These are phyloP conservation scores for Cetoscarus ocellatus DNA, from an alignment of 2,797 vertebrate genomes.

Conservation along the genomic window DNA sequence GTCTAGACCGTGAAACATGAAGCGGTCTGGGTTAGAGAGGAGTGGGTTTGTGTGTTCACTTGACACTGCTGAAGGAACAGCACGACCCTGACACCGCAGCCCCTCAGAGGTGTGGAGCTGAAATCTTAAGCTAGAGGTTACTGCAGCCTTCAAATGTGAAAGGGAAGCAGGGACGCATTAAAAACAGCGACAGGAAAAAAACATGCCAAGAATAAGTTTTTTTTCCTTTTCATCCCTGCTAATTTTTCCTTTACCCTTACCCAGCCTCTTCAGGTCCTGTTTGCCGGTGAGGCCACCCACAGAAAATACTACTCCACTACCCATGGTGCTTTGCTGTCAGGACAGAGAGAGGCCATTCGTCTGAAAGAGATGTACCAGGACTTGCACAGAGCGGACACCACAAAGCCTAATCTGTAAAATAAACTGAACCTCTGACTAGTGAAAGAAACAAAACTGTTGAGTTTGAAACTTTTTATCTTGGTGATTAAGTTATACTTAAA, in stretches of 20 bases:
- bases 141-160: slow-evolving; percentile 23
- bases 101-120: slow-evolving; percentile 37
- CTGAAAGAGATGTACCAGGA: slow-evolving; percentile 97
- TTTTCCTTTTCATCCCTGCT: slow-evolving; percentile 29
- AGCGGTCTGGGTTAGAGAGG: slow-evolving; percentile 31
- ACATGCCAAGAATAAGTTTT: slow-evolving; percentile 48
- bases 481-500: slow-evolving; percentile 74
- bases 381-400: slow-evolving; percentile 89
- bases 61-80: slow-evolving; percentile 70
- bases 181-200: slow-evolving; percentile 34
- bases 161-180: slow-evolving; percentile 32
- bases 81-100: slow-evolving; percentile 49
- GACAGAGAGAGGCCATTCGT: slow-evolving; percentile 95
- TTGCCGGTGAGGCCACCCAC: slow-evolving; percentile 98
- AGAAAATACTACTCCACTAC: slow-evolving; percentile 99
- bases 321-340: slow-evolving; percentile 99
- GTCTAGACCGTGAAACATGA: slow-evolving; percentile 68
- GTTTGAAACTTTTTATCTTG: slow-evolving; percentile 75
- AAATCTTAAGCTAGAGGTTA: slow-evolving; percentile 25
- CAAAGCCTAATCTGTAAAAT: slow-evolving; percentile 82
- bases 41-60: slow-evolving; percentile 41
- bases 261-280: slow-evolving; percentile 98
- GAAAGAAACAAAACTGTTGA: slow-evolving; percentile 74
- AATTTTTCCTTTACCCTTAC: neutral
- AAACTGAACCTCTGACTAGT: slow-evolving; percentile 87